Percentiles rank a stretch among this genome's conserved stretches.
phyloP scores from a whole-genome alignment of 2,113 vertebrate genomes.

The Narcine bancroftii region DNA sequence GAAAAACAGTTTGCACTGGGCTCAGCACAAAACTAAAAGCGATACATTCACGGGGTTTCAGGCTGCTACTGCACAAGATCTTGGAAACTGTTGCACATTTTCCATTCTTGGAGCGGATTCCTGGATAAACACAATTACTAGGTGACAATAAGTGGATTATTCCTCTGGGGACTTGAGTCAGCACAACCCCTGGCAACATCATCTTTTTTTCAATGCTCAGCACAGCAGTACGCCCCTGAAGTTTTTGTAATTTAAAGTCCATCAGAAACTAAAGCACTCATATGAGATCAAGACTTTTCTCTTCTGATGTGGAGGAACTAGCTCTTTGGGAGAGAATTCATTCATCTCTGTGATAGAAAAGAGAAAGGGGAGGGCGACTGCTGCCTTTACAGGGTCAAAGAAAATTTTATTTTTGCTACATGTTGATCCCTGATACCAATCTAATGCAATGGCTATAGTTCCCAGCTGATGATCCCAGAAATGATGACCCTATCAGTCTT shows the following conservation, averaged over 20 bases:
- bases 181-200: neutral
- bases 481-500: neutral
- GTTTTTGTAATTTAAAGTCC: neutral
- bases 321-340: neutral
- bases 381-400: neutral
- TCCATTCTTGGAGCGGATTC: neutral
- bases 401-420: neutral
- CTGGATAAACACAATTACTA: neutral
- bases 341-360: neutral
- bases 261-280: neutral
- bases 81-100: slow-evolving; percentile 34
- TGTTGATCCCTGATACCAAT: neutral
- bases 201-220: neutral
- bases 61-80: neutral
- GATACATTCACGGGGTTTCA: neutral
- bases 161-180: neutral
- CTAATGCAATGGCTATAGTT: neutral
- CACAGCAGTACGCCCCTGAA: neutral
- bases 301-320: neutral
- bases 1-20: neutral
- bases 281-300: neutral
- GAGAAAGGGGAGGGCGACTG: neutral
- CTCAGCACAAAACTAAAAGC: neutral
- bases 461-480: neutral
- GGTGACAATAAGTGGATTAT: neutral